Evolutionary conservation across 1,140 invertebrate species (phyloP).

Genomic region (Cotesia chilonis): DNA sequence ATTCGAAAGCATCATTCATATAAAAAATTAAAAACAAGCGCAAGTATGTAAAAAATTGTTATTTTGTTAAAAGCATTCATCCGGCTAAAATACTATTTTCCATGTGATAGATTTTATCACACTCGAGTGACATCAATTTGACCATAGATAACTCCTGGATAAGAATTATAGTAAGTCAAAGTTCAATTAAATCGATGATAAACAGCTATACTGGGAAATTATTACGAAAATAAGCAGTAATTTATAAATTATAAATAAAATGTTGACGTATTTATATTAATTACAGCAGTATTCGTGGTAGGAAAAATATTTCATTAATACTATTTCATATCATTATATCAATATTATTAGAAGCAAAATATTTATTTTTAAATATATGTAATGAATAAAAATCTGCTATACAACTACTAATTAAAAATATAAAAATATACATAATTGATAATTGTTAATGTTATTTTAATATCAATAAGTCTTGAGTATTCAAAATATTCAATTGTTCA

Average conservation of each 20-base stretch:
- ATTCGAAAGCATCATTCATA: too few relatives aligned
- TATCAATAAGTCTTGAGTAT: too few relatives aligned
- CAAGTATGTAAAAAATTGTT: neutral
- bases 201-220: neutral
- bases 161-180: conserved; percentile 24
- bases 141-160: conserved; percentile 22
- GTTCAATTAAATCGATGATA: conserved; percentile 10
- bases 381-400: too few relatives aligned
- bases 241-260: conserved; percentile 2
- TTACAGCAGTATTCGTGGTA: too few relatives aligned
- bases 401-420: too few relatives aligned
- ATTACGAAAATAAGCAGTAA: conserved; percentile 1
- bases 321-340: too few relatives aligned
- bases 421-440: too few relatives aligned
- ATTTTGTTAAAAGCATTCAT: conserved; percentile 2
- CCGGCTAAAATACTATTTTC: conserved; percentile 13
- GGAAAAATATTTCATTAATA: too few relatives aligned
- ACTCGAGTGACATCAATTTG: conserved; percentile 22
- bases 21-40: neutral
- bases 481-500: too few relatives aligned
- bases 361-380: too few relatives aligned
- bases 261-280: neutral
- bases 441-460: too few relatives aligned
- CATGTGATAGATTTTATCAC: conserved; percentile 13
- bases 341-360: too few relatives aligned